phyloP scores from a whole-genome alignment of 2,888 invertebrate genomes.

The Apoda limacodes region DNA sequence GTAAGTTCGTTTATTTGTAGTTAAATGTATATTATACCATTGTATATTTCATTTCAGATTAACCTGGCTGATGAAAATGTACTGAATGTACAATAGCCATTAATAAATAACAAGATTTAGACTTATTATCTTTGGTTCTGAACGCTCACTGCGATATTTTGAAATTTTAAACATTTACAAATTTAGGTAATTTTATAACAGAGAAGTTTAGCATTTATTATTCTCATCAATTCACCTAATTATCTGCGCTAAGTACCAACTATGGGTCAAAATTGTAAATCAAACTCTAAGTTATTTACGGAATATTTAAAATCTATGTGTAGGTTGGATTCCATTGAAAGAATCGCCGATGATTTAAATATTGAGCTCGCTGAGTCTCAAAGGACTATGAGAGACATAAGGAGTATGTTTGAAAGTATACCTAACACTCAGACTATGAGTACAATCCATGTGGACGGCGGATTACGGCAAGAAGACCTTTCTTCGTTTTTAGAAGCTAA shows the following conservation, averaged over 20 bases:
- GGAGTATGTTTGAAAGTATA: slow-evolving; percentile 35
- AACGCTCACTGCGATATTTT: too few relatives aligned
- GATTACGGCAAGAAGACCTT: slow-evolving; percentile 32
- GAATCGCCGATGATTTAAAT: slow-evolving; percentile 43
- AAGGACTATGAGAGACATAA: slow-evolving; percentile 43
- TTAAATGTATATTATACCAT: too few relatives aligned
- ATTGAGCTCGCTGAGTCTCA: slow-evolving; percentile 47
- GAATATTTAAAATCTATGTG: slow-evolving; percentile 40
- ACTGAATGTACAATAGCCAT: too few relatives aligned
- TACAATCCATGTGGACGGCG: slow-evolving; percentile 18
- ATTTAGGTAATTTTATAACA: neutral
- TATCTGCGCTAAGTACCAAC: too few relatives aligned
- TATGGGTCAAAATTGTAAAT: slow-evolving; percentile 25
- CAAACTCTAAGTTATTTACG: slow-evolving; percentile 29
- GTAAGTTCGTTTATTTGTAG: too few relatives aligned
- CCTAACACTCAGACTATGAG: slow-evolving; percentile 11
- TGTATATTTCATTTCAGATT: too few relatives aligned
- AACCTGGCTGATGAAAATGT: too few relatives aligned
- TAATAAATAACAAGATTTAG: too few relatives aligned
- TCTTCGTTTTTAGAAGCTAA: slow-evolving; percentile 37
- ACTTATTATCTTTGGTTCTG: too few relatives aligned
- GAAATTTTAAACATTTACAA: too few relatives aligned
- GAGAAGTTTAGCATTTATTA: too few relatives aligned
- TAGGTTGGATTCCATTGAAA: slow-evolving; percentile 43
- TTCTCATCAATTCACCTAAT: too few relatives aligned